Evolutionary conservation across 2,797 vertebrate species (phyloP).

Genomic region (Darevskia mixta): DNA sequence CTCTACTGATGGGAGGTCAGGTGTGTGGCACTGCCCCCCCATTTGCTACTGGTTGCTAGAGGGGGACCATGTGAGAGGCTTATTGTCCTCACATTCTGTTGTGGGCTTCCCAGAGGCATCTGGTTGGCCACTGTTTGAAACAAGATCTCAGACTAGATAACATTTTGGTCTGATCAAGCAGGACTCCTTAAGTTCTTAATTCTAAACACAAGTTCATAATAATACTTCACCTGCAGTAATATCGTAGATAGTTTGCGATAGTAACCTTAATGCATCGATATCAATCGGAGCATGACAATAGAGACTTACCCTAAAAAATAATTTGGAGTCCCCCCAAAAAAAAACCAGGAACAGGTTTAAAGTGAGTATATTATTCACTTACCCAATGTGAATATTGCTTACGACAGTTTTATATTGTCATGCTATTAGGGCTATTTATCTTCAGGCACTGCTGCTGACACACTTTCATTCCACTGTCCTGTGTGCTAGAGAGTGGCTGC

Average conservation of each 20-base stretch:
- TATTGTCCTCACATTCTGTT: too few relatives aligned
- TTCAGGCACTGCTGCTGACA: constrained; percentile 45
- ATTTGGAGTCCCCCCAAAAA: constrained; percentile 52
- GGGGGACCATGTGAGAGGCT: too few relatives aligned
- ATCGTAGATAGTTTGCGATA: constrained; percentile 46
- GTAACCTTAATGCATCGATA: constrained; percentile 52
- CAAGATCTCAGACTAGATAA: too few relatives aligned
- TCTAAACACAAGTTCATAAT: constrained; percentile 49
- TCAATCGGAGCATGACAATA: constrained; percentile 53
- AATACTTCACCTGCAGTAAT: constrained; percentile 49
- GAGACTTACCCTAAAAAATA: constrained; percentile 49
- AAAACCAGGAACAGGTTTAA: constrained; percentile 46
- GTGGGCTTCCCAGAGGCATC: too few relatives aligned
- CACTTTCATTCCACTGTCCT: constrained; percentile 48
- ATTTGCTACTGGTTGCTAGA: too few relatives aligned
- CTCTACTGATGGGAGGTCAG: too few relatives aligned
- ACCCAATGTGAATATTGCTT: constrained; percentile 62
- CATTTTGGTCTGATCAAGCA: not conserved
- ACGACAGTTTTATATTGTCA: constrained; percentile 69
- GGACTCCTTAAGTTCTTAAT: constrained; percentile 51
- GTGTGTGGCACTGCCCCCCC: too few relatives aligned
- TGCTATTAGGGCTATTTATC: constrained; percentile 71
- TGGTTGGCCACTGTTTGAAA: too few relatives aligned
- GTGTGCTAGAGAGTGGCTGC: not conserved
- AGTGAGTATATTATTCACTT: constrained; percentile 61